Evolutionary conservation across 2,797 vertebrate genomes (phyloP).

Genomic region (Emys orbicularis): DNA sequence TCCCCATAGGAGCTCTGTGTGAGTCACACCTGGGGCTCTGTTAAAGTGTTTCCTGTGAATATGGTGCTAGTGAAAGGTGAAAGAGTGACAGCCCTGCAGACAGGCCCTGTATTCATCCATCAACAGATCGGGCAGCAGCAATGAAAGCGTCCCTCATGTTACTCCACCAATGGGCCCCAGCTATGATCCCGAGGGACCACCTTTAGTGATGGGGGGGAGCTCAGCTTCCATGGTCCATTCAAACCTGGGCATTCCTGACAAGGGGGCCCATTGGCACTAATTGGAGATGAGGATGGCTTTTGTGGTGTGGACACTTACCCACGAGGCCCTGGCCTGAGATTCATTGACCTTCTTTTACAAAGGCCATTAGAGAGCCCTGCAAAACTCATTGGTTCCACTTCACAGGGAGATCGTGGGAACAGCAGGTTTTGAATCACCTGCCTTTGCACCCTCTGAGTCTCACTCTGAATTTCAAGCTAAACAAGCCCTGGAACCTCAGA

Average conservation of each 20-base stretch:
- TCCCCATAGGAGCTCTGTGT: not conserved
- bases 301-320: not conserved
- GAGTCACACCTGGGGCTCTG: not conserved
- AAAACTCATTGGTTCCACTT: no score
- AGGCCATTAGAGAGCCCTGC: not conserved
- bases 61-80: not conserved
- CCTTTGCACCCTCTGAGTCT: not conserved
- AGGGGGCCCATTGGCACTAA: not conserved
- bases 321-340: not conserved
- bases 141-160: not conserved
- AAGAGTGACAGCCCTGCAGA: not conserved
- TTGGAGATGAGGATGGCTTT: not conserved
- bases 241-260: not conserved
- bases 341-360: not conserved
- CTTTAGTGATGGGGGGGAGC: not conserved
- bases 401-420: no score
- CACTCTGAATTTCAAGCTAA: not conserved
- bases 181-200: not conserved
- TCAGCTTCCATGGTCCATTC: not conserved
- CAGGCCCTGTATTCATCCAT: not conserved
- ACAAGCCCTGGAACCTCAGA: not conserved
- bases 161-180: not conserved
- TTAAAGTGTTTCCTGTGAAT: not conserved
- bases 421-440: not conserved
- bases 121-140: not conserved